Percentiles rank a stretch among this genome's conserved stretches.
Evolutionary conservation across 1,140 invertebrate species (phyloP).

Genomic region (Cydia splendana): DNA sequence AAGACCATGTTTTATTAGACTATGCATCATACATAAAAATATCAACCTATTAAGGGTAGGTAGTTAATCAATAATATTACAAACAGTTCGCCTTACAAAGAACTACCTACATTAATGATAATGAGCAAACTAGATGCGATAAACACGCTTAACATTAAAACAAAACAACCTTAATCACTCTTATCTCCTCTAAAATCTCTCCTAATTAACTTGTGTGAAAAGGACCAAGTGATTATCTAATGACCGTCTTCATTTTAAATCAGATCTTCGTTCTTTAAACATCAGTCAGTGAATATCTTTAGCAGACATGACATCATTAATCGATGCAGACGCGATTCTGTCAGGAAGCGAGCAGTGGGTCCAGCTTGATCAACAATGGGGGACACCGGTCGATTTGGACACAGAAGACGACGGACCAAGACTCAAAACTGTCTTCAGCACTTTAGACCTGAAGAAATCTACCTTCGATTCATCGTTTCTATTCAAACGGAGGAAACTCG

Average conservation of each 20-base stretch:
- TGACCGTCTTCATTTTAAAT: background rate
- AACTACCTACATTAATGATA: too few species aligned
- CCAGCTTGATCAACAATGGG: constrained; percentile 63
- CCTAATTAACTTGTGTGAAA: background rate
- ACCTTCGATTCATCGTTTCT: constrained; percentile 66
- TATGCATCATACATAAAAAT: too few species aligned
- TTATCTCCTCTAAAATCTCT: background rate
- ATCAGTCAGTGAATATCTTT: background rate
- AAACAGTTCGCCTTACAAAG: too few species aligned
- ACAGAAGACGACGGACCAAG: constrained; percentile 56
- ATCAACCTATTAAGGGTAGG: too few species aligned
- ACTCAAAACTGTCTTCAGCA: constrained; percentile 54
- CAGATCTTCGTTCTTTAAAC: background rate
- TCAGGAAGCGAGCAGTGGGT: constrained; percentile 65
- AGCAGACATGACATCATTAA: background rate
- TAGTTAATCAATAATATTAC: too few species aligned
- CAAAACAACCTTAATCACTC: background rate
- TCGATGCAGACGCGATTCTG: constrained; percentile 61
- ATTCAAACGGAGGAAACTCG: constrained; percentile 58
- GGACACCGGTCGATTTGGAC: constrained; percentile 64
- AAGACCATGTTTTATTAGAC: too few species aligned
- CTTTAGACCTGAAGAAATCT: constrained; percentile 54
- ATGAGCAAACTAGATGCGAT: too few species aligned
- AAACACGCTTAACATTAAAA: background rate
- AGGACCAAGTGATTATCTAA: background rate